Base-by-base conservation (phyloP, 2,113 vertebrate genomes). In the Hucho hucho region DNA sequence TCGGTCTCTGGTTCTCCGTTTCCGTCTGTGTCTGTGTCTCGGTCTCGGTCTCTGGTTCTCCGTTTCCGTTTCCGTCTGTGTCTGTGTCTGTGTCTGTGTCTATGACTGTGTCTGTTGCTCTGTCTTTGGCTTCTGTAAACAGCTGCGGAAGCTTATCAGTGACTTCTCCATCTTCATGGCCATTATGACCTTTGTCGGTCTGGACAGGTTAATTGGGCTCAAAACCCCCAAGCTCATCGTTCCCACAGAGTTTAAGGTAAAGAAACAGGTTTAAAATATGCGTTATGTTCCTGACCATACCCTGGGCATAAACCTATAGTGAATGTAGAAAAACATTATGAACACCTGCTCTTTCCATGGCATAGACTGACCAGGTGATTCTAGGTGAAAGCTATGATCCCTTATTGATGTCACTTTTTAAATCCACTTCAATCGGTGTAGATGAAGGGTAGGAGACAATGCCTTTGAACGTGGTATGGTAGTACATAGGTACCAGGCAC, bases 131-230 rank as follows among this genome's bases (percentile, higher is more conserved):
- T 7, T n/a, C 32, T 75, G 49, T 53, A 81, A 22, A 73, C 90
- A 97, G 96, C 84, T 97, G 69, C 94, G 96, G 86, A 97, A 97
- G 82, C 95, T 97, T 74, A 95, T 97, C 92, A 97, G 96, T 9
- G 96, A 97, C 90, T 97, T 97, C 91, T 96, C 96, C 22, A 97
- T 97, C 94, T 96, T 97, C 90, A 92, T 97, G 94, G 96, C 96
- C 88, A 97, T 97, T 76, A 93, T 97, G 88, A 95, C 94, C 3
- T 97, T 97, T 86, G 96, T 97, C 85, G 96, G 95, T 26, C 94
- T 97, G 43, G 96, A 97, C 83, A 92, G 95, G 92, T 79, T 96
- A 69, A 90, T 95, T 0, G 96, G 96, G 83, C 93, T 97, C 71
- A 94, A 96, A 87, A 97, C 96, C 14, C 96, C 96, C 43, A 97